Conservation (phyloP, 2,888 invertebrate genomes). For the Temnothorax ravouxi region DNA sequence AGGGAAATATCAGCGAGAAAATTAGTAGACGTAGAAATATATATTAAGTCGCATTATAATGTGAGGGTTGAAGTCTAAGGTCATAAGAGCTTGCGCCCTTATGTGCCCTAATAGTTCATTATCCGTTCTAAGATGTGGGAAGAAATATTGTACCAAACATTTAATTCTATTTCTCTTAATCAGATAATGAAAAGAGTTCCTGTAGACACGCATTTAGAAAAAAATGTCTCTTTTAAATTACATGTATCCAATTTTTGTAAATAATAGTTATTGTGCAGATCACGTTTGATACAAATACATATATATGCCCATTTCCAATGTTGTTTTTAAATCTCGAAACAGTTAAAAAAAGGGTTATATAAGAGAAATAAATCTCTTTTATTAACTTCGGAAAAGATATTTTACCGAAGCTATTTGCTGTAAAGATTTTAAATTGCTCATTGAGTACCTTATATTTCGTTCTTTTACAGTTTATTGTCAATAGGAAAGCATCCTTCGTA, state of each 20-base stretch:
- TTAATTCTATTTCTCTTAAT: neutral
- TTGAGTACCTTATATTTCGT: neutral
- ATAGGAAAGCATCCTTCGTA: slow-evolving; percentile 46
- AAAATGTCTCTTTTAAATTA: neutral
- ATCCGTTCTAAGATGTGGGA: neutral
- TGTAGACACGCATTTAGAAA: neutral
- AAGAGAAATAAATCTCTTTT: neutral
- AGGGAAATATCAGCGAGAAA: neutral
- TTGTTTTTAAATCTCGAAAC: neutral
- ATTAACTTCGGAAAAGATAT: neutral
- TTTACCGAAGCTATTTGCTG: neutral
- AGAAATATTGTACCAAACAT: neutral
- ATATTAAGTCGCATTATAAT: neutral
- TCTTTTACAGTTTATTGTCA: neutral
- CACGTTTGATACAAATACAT: neutral
- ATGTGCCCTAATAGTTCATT: neutral
- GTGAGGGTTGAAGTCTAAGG: neutral
- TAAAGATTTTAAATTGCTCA: slow-evolving; percentile 10
- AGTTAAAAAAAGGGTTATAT: neutral
- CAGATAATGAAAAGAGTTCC: neutral
- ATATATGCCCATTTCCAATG: neutral
- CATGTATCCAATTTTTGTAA: neutral
- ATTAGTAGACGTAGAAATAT: neutral
- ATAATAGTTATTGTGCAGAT: neutral
- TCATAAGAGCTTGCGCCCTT: neutral